Percentiles rank a stretch among this genome's conserved stretches.
phyloP scores from a whole-genome alignment of 2,888 invertebrate genomes.

The Pristionchus japonicus region DNA sequence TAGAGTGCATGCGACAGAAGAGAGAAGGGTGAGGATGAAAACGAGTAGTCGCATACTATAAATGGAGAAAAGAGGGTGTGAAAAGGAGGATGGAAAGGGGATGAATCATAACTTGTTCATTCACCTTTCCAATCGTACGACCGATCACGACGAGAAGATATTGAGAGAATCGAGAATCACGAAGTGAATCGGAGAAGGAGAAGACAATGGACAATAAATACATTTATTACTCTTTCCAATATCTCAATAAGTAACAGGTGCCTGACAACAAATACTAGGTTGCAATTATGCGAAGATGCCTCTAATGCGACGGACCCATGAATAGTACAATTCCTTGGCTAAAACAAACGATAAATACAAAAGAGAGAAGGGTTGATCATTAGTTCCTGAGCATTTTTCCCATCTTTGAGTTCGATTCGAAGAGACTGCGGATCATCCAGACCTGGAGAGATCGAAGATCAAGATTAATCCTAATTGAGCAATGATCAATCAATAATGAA shows the following conservation, averaged over 20 bases:
- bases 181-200: neutral
- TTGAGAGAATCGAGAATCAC: conserved; percentile 11
- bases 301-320: conserved; percentile 27
- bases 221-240: conserved; percentile 25
- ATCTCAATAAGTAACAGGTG: conserved; percentile 17
- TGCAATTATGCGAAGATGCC: conserved; percentile 41
- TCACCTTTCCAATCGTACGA: neutral
- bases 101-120: conserved; percentile 15
- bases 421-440: conserved; percentile 85
- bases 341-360: conserved; percentile 25
- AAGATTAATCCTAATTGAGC: too few species aligned
- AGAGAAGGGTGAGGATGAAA: neutral
- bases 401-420: conserved; percentile 80
- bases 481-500: neutral
- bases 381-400: conserved; percentile 64
- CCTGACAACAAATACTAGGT: conserved; percentile 21
- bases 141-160: neutral
- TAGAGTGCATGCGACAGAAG: neutral
- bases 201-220: conserved; percentile 22
- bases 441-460: conserved; percentile 76
- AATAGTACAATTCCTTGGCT: neutral
- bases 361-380: neutral
- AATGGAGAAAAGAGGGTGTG: neutral
- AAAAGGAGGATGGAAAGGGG: neutral
- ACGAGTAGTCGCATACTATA: conserved; percentile 27